A percentile compares a stretch with the other conserved stretches of the same genome.
These are phyloP conservation scores for Eleginops maclovinus DNA, from an alignment of 2,113 vertebrate genomes.

Conservation along the genomic window DNA sequence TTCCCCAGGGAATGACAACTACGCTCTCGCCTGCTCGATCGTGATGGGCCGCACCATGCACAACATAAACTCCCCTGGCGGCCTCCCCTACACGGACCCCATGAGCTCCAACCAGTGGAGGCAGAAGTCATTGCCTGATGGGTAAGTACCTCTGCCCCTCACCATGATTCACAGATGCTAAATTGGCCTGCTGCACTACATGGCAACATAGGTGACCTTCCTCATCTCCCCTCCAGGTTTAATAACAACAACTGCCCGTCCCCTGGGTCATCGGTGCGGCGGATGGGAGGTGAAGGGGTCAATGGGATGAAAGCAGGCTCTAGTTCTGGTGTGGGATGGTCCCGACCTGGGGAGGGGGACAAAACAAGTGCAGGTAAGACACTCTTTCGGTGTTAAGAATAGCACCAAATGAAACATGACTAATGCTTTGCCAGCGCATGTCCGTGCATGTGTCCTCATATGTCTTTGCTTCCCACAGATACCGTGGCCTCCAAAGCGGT, in stretches of 20 bases:
- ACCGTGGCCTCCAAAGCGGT: conserved; percentile 87
- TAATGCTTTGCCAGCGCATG: not conserved
- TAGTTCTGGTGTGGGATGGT: conserved; percentile 80
- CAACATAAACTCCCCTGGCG: conserved; percentile 90
- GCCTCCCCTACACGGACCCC: conserved; percentile 88
- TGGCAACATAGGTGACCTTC: conserved; percentile 1
- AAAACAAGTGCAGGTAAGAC: conserved; percentile 63
- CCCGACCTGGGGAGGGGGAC: conserved; percentile 85
- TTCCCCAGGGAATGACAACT: conserved; percentile 93
- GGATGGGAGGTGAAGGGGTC: conserved; percentile 84
- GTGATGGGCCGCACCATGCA: conserved; percentile 90
- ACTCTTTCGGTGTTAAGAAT: not conserved
- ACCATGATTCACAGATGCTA: not conserved
- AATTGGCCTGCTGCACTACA: not conserved
- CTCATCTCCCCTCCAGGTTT: conserved; percentile 83
- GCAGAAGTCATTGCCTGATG: conserved; percentile 94
- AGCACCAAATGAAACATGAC: not conserved
- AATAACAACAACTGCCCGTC: conserved; percentile 91
- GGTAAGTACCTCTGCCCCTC: conserved; percentile 75
- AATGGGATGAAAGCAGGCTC: conserved; percentile 86
- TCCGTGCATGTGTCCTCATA: not conserved
- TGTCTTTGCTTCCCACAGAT: conserved; percentile 49
- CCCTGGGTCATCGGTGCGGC: conserved; percentile 88
- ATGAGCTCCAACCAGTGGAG: conserved; percentile 88
- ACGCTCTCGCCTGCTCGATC: conserved; percentile 92